Evolutionary conservation across 2,113 vertebrate genomes (phyloP).

Genomic region (Cheirogaleus medius): DNA sequence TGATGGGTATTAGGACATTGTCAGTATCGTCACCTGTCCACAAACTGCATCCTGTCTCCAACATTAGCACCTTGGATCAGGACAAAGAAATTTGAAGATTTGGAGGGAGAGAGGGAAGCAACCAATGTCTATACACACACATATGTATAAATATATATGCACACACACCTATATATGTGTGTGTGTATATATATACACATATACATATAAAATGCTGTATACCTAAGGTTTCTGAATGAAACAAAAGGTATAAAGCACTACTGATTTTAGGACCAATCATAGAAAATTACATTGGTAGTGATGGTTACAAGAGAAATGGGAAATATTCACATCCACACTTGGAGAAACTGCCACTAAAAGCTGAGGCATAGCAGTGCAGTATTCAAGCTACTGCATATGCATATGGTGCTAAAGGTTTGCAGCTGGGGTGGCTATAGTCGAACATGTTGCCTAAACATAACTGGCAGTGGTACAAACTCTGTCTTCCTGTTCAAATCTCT

Average conservation of each 20-base stretch:
- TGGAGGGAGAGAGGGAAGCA: neutral
- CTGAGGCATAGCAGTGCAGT: accelerated
- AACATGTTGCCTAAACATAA: neutral
- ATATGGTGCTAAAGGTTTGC: neutral
- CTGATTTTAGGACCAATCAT: neutral
- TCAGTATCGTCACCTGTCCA: neutral
- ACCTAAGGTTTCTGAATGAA: neutral
- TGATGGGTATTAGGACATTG: neutral
- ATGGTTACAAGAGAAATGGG: neutral
- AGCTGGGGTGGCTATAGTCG: neutral
- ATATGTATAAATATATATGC: too few species aligned
- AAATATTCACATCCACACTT: neutral
- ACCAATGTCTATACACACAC: neutral
- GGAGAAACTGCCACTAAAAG: neutral
- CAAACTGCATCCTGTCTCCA: neutral
- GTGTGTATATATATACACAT: neutral
- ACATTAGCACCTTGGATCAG: neutral
- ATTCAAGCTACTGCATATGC: neutral
- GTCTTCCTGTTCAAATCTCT: neutral
- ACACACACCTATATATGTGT: too few species aligned
- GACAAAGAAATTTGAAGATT: neutral
- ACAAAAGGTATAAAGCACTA: neutral
- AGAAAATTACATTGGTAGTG: neutral
- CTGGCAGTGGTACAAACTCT: neutral
- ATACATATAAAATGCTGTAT: neutral